phyloP scores from a whole-genome alignment of 2,797 vertebrate species.

The Ctenopoma kingsleyae region DNA sequence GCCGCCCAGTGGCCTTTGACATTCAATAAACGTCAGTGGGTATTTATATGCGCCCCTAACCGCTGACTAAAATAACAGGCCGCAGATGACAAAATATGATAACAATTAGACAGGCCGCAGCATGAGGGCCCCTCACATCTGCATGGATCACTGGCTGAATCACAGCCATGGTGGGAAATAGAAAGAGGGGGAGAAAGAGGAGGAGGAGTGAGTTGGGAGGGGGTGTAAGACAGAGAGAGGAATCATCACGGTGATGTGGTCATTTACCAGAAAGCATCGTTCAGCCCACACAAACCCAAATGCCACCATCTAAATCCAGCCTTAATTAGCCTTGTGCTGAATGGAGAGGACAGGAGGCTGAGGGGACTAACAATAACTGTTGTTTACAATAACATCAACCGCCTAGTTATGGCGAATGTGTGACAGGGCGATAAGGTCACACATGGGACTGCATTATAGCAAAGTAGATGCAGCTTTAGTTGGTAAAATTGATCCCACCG shows the following conservation, averaged over 20 bases:
- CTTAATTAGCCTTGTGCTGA: conserved; percentile 71
- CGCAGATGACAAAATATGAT: conserved; percentile 76
- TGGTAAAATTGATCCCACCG: conserved; percentile 60
- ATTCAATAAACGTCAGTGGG: conserved; percentile 80
- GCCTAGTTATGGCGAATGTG: conserved; percentile 71
- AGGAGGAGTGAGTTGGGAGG: not conserved
- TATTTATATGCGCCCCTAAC: conserved; percentile 77
- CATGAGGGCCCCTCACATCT: conserved; percentile 46
- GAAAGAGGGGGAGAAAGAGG: conserved; percentile 33
- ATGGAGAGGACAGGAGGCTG: conserved; percentile 65
- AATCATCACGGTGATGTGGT: conserved; percentile 78
- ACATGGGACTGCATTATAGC: conserved; percentile 73
- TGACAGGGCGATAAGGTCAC: conserved; percentile 79
- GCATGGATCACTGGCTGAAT: conserved; percentile 68
- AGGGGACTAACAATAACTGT: conserved; percentile 75
- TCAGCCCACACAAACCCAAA: conserved; percentile 77
- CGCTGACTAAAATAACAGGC: conserved; percentile 70
- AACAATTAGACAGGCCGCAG: conserved; percentile 72
- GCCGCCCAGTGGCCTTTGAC: conserved; percentile 80
- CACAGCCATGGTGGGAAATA: conserved; percentile 30
- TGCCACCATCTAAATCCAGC: conserved; percentile 78
- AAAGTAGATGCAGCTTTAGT: conserved; percentile 66
- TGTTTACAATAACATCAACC: conserved; percentile 77
- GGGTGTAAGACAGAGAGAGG: conserved; percentile 43
- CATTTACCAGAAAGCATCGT: conserved; percentile 74